Evolutionary conservation across 2,888 invertebrate species (phyloP).

Genomic region (Sthenelais limicola): DNA sequence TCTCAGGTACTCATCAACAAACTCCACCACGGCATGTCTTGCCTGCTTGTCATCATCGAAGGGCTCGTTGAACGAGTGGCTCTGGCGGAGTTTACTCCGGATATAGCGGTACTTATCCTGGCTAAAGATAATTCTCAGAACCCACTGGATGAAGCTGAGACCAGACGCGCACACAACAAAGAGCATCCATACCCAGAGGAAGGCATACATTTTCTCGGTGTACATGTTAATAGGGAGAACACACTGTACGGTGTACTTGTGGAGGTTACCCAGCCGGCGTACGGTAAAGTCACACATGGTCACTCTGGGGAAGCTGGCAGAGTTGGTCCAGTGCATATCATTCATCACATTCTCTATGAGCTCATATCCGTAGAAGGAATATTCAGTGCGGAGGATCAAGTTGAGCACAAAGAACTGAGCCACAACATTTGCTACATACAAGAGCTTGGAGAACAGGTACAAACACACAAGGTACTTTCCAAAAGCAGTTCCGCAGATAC

Average conservation of each 20-base stretch:
- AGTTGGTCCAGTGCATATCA: slow-evolving; percentile 54
- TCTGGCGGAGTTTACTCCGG: slow-evolving; percentile 58
- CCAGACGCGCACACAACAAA: slow-evolving; percentile 60
- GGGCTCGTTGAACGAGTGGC: background rate
- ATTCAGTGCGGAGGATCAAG: slow-evolving; percentile 66
- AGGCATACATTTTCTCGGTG: slow-evolving; percentile 51
- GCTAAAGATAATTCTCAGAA: slow-evolving; percentile 43
- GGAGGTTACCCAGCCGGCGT: slow-evolving; percentile 65
- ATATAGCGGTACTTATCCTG: slow-evolving; percentile 56
- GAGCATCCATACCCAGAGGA: slow-evolving; percentile 61
- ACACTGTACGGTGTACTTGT: slow-evolving; percentile 63
- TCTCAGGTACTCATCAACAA: slow-evolving; percentile 67
- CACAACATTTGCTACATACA: slow-evolving; percentile 63
- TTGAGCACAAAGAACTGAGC: slow-evolving; percentile 68
- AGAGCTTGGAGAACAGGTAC: slow-evolving; percentile 64
- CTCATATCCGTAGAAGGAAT: slow-evolving; percentile 68
- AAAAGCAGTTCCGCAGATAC: slow-evolving; percentile 24
- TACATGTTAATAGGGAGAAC: slow-evolving; percentile 53
- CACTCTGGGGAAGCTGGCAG: slow-evolving; percentile 70
- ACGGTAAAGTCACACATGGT: slow-evolving; percentile 70
- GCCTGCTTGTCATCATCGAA: background rate
- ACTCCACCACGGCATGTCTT: slow-evolving; percentile 53
- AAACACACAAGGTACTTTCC: slow-evolving; percentile 64
- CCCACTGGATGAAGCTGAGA: slow-evolving; percentile 65
- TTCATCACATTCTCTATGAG: slow-evolving; percentile 52